A percentile compares a stretch with the other conserved stretches of the same genome.
Evolutionary conservation across 2,888 invertebrate genomes (phyloP).

Genomic region (Phaedon cochleariae): DNA sequence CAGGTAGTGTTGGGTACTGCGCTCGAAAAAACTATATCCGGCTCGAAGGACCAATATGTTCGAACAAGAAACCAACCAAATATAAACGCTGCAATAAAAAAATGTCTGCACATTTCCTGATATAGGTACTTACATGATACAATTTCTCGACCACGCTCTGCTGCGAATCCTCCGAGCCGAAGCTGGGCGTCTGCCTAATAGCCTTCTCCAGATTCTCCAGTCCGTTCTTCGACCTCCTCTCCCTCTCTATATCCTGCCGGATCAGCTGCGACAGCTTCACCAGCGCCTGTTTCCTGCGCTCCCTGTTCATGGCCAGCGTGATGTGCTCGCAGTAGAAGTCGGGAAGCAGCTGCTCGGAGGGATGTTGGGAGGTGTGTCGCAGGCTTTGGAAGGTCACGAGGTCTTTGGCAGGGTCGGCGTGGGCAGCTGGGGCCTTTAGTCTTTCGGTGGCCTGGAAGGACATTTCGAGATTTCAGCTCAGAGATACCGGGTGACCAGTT

Average conservation of each 20-base stretch:
- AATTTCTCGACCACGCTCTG: constrained; percentile 91
- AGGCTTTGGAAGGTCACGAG: constrained; percentile 72
- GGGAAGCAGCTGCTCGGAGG: constrained; percentile 84
- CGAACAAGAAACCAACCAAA: no score
- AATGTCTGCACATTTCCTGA: no score
- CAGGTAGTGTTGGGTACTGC: no score
- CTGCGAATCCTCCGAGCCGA: constrained; percentile 87
- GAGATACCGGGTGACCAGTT: not conserved
- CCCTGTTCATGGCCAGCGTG: constrained; percentile 91
- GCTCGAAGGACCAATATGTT: no score
- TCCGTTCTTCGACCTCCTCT: constrained; percentile 88
- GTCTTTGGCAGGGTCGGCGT: constrained; percentile 76
- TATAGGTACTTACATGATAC: constrained; percentile 81
- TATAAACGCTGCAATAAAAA: no score
- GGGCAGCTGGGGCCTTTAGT: constrained; percentile 74
- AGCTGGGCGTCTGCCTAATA: constrained; percentile 84
- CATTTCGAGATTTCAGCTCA: no score
- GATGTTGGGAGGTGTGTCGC: constrained; percentile 69
- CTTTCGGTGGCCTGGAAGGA: constrained; percentile 74
- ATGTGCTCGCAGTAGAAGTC: constrained; percentile 97
- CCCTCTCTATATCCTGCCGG: constrained; percentile 88
- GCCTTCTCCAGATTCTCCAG: constrained; percentile 89
- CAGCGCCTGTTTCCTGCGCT: constrained; percentile 86
- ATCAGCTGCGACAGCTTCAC: constrained; percentile 86
- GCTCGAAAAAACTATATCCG: no score